These are phyloP conservation scores for Harpalus rufipes DNA, from an alignment of 2,888 invertebrate species.

Conservation along the genomic window DNA sequence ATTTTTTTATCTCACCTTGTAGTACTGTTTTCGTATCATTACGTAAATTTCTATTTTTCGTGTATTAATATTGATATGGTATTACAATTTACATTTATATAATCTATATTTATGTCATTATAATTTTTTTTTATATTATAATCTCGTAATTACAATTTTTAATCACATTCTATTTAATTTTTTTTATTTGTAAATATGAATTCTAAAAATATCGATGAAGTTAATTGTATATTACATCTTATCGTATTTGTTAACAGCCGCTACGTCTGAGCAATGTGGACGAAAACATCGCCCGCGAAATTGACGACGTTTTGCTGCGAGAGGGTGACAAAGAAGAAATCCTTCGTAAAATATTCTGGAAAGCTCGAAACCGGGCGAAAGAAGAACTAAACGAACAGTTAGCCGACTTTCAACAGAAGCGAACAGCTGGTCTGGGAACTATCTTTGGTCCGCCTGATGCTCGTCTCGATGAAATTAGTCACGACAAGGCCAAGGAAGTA, in stretches of 20 bases:
- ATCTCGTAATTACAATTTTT: not conserved
- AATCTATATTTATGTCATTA: not conserved
- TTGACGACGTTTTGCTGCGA: slow-evolving; percentile 90
- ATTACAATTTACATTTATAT: not conserved
- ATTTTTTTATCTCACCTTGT: no score
- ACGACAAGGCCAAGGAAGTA: slow-evolving; percentile 88
- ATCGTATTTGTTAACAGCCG: slow-evolving; percentile 80
- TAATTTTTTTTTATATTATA: not conserved
- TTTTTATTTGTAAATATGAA: not conserved
- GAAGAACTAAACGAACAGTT: slow-evolving; percentile 90
- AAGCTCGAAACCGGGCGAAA: slow-evolving; percentile 90
- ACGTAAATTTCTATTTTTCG: no score
- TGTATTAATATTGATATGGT: not conserved
- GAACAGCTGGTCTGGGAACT: slow-evolving; percentile 92
- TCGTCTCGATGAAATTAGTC: slow-evolving; percentile 87
- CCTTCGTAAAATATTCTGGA: slow-evolving; percentile 92
- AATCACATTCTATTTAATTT: not conserved
- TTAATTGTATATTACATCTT: not conserved
- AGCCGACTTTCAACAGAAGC: slow-evolving; percentile 89
- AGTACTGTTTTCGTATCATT: no score
- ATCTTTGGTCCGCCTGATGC: slow-evolving; percentile 93
- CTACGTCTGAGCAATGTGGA: slow-evolving; percentile 88
- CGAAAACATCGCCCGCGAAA: slow-evolving; percentile 93
- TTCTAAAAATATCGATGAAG: slow-evolving; percentile 3
- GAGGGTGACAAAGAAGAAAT: slow-evolving; percentile 95